Conservation (phyloP, 2,888 invertebrate species). For the Loripinus fragilis region DNA sequence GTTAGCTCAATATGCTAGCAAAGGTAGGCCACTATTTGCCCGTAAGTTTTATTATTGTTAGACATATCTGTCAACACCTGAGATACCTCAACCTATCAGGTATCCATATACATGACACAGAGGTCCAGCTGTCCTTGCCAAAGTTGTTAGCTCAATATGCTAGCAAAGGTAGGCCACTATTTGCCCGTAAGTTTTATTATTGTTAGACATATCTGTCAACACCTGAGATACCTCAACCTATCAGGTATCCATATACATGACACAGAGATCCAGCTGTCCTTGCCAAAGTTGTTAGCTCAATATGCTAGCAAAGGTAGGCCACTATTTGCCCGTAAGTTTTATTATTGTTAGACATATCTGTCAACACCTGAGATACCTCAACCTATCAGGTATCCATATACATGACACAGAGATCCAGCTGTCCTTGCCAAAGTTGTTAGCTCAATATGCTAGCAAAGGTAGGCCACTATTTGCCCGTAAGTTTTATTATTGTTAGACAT, state of each 20-base stretch:
- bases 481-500: constrained; percentile 65
- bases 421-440: not conserved
- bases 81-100: constrained; percentile 76
- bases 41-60: constrained; percentile 70
- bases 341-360: constrained; percentile 68
- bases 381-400: constrained; percentile 76
- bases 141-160: not conserved
- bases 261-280: constrained; percentile 26
- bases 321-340: too few species aligned
- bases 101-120: constrained; percentile 71
- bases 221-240: constrained; percentile 75
- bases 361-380: constrained; percentile 70
- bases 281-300: not conserved
- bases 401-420: constrained; percentile 56
- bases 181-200: too few species aligned
- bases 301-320: constrained; percentile 8
- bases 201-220: constrained; percentile 64
- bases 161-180: constrained; percentile 5
- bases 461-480: too few species aligned
- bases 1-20: not conserved
- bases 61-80: constrained; percentile 67
- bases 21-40: not conserved
- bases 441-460: not conserved
- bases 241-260: constrained; percentile 76
- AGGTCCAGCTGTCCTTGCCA: constrained; percentile 15